Conservation (phyloP, 1,140 invertebrate species). For the Propsilocerus akamusi region DNA sequence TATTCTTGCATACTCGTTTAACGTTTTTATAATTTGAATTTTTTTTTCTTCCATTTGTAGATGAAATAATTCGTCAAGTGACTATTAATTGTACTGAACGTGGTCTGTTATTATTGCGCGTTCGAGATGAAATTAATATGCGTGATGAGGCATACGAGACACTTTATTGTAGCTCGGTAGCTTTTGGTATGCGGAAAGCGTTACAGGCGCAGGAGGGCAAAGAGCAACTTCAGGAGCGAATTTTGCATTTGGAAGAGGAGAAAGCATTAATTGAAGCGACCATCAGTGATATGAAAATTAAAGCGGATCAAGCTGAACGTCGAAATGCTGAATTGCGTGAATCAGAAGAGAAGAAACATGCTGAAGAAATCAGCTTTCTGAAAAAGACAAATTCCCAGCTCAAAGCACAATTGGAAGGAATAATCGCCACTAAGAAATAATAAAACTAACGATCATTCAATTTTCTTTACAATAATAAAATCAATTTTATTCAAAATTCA, state of each 20-base stretch:
- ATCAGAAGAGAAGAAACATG: slow-evolving; percentile 79
- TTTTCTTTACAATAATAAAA: background rate
- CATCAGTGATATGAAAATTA: slow-evolving; percentile 62
- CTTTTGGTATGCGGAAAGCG: slow-evolving; percentile 96
- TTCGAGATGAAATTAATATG: slow-evolving; percentile 90
- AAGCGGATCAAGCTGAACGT: slow-evolving; percentile 68
- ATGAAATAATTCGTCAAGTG: slow-evolving; percentile 85
- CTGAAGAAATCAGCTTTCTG: slow-evolving; percentile 75
- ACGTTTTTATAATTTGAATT: too few species aligned
- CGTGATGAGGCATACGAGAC: slow-evolving; percentile 87
- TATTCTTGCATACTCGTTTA: too few species aligned
- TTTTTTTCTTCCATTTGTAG: slow-evolving; percentile 24
- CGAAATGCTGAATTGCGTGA: slow-evolving; percentile 63
- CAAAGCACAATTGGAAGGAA: slow-evolving; percentile 81
- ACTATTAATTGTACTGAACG: slow-evolving; percentile 95
- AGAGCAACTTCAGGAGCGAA: slow-evolving; percentile 33
- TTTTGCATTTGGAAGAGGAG: slow-evolving; percentile 39
- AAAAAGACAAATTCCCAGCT: slow-evolving; percentile 88
- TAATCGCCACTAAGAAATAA: slow-evolving; percentile 81
- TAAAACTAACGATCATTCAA: background rate
- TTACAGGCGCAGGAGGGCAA: slow-evolving; percentile 56
- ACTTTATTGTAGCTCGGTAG: slow-evolving; percentile 91
- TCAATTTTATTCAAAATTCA: background rate
- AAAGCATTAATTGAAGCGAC: slow-evolving; percentile 58
- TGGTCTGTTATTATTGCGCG: slow-evolving; percentile 77